Percentiles rank a stretch among this genome's conserved stretches.
These are phyloP conservation scores for Beris morrisii DNA, from an alignment of 2,888 invertebrate species.

Conservation along the genomic window DNA sequence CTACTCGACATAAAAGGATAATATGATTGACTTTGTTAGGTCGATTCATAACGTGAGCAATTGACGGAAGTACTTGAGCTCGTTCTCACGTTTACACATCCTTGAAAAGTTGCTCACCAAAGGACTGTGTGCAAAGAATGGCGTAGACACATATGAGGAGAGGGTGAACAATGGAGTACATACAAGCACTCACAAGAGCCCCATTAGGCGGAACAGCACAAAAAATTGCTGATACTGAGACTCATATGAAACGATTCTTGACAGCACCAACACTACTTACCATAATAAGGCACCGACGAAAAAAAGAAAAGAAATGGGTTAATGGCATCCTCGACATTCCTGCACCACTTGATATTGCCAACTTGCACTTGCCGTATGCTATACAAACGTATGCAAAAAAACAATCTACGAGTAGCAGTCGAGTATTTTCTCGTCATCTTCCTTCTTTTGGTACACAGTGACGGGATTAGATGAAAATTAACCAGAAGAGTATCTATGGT, in stretches of 20 bases:
- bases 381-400: too few relatives aligned
- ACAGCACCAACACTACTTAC: constrained; percentile 30
- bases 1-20: too few relatives aligned
- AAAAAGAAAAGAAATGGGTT: constrained; percentile 23
- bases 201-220: constrained; percentile 26
- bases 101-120: constrained; percentile 16
- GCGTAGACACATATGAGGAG: background rate
- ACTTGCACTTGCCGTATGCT: too few relatives aligned
- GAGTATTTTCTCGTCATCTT: too few relatives aligned
- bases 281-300: constrained; percentile 16
- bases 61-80: constrained; percentile 31
- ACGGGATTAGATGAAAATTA: too few relatives aligned
- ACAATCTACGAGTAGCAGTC: too few relatives aligned
- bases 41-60: constrained; percentile 28
- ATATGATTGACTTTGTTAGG: constrained; percentile 27
- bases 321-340: constrained; percentile 30
- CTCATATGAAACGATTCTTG: constrained; percentile 24
- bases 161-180: constrained; percentile 16
- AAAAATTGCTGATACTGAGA: constrained; percentile 24
- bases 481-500: too few relatives aligned
- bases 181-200: constrained; percentile 14
- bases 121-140: background rate
- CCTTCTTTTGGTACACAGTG: too few relatives aligned
- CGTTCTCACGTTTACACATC: constrained; percentile 23
- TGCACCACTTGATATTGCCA: too few relatives aligned